A percentile compares a stretch with the other conserved stretches of the same genome.
Evolutionary conservation across 1,140 invertebrate species (phyloP).

Genomic region (Oryctes rhinoceros): DNA sequence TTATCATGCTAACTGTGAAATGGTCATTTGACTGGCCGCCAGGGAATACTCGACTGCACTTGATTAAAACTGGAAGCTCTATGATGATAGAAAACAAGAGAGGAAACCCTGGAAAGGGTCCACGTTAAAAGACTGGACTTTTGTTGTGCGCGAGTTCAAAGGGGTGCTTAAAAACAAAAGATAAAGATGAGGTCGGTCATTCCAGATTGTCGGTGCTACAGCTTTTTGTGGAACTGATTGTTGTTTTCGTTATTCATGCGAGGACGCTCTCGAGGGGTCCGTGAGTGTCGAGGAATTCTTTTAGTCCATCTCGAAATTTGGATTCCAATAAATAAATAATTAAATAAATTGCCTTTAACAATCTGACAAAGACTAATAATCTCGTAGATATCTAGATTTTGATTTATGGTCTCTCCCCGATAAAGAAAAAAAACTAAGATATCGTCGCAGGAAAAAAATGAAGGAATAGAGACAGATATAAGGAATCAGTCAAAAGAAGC

Average conservation of each 20-base stretch:
- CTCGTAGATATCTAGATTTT: background rate
- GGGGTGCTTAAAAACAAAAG: conserved; percentile 55
- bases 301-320: too few relatives aligned
- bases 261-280: background rate
- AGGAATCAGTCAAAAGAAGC: background rate
- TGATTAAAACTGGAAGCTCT: conserved; percentile 51
- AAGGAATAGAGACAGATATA: background rate
- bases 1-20: conserved; percentile 31
- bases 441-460: too few relatives aligned
- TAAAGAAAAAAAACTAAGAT: background rate
- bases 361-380: conserved; percentile 10
- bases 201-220: conserved; percentile 41
- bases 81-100: conserved; percentile 46
- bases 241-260: conserved; percentile 55
- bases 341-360: background rate
- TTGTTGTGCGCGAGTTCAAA: conserved; percentile 50
- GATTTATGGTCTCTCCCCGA: background rate
- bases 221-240: conserved; percentile 52
- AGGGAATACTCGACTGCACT: conserved; percentile 45
- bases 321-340: background rate
- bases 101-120: conserved; percentile 30
- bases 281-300: too few relatives aligned
- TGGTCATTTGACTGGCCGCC: background rate
- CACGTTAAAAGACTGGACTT: conserved; percentile 40
- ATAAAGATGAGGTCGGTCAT: conserved; percentile 52